Base-by-base conservation (phyloP, 1,140 invertebrate species). In the Leptopilina boulardi region DNA sequence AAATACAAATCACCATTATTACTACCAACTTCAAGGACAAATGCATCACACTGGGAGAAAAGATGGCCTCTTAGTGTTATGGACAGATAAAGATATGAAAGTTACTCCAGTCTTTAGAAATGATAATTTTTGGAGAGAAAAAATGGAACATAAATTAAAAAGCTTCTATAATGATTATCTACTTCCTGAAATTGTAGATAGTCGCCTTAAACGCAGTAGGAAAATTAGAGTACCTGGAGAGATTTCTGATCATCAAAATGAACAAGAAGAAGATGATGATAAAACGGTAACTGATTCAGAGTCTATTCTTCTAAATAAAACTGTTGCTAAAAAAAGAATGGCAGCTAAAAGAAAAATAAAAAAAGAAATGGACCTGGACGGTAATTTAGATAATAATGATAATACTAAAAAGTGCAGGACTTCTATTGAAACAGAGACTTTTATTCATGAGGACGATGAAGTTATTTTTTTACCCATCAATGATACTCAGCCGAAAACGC, bases 11-110 rank as follows among this genome's bases (percentile, higher is more conserved):
- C 86, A 90, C 77, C 19, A 79, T 26, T 89, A 89, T 78, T 91
- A 86, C 78, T 89, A 84, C 78, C 90, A 91, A 81, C 76, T 90
- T 38, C 88, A 90, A 75, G 88, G 87, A 19, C 89, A 91, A 71
- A 66, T 91, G 10, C 83, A 83, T 34, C 77, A 91, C 0, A 88
- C 86, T 3, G 77, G 81, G 18, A 47, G 84, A 70, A 80, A 23
- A 54, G 91, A 0, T 91, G 84, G 82, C 85, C 87, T 19, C 21
- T 70, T 30, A 79, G 77, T 34, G 76, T 70, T 21, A 41, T 84
- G 30, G 26, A 30, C 26, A 5, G 26, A 30, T 5, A 30, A 30
- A 5, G 26, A 30, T 30, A 3, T 30, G 26, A 77, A 78, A 21
- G 11, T 74, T 18, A 30, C 80, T 19, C 83, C 83, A 9, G 66